Percentiles rank a stretch among this genome's conserved stretches.
These are phyloP conservation scores for Hylomyscus alleni DNA, from an alignment of 2,797 vertebrate species.

Conservation along the genomic window DNA sequence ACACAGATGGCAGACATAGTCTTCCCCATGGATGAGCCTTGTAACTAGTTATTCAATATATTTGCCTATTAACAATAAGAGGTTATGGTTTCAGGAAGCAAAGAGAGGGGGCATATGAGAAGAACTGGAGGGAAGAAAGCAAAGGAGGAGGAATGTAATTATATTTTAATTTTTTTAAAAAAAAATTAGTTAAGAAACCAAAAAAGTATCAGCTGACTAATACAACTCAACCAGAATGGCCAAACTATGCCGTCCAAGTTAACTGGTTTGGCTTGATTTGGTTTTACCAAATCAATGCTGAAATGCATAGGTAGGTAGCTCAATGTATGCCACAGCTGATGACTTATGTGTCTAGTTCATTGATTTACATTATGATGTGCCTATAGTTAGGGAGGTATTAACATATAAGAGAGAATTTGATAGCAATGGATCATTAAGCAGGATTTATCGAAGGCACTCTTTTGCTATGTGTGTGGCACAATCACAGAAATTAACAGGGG, in stretches of 20 bases:
- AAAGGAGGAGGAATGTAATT: no score
- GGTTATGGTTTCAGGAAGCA: neutral
- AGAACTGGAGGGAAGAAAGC: neutral
- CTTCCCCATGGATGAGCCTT: neutral
- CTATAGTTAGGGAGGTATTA: neutral
- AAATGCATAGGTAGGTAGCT: neutral
- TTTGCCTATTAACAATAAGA: no score
- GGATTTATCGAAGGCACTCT: constrained; percentile 23
- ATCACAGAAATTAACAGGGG: neutral
- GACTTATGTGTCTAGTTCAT: neutral
- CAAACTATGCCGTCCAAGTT: neutral
- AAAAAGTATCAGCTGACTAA: neutral
- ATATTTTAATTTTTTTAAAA: neutral
- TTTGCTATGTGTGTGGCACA: neutral
- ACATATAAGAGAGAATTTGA: neutral
- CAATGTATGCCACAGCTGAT: neutral
- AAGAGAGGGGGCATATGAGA: neutral
- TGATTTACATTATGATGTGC: neutral
- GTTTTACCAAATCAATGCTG: neutral
- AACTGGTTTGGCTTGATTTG: neutral
- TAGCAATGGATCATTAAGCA: neutral
- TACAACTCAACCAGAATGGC: neutral
- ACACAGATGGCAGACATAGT: neutral
- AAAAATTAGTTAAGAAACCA: neutral
- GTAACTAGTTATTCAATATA: neutral